Conservation (phyloP, 2,888 invertebrate species). For the Tricholauxania praeusta region DNA sequence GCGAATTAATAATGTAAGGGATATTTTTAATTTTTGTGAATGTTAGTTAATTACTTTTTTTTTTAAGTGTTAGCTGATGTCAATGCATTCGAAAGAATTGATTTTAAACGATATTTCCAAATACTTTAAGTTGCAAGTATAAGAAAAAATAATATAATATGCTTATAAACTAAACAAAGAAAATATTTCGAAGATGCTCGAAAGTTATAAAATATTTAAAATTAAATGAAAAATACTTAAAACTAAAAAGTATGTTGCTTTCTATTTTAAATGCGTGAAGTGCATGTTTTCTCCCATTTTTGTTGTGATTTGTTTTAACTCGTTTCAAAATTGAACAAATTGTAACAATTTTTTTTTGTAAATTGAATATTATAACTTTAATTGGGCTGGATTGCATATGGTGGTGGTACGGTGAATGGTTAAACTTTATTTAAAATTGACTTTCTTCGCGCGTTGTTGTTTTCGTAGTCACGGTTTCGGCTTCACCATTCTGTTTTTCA, state of each 20-base stretch:
- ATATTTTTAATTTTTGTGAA: too few species aligned
- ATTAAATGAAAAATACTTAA: slow-evolving; percentile 9
- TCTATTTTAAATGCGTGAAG: slow-evolving; percentile 16
- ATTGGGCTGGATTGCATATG: background rate
- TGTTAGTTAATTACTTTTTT: too few species aligned
- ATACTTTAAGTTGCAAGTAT: too few species aligned
- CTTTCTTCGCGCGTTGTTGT: slow-evolving; percentile 65
- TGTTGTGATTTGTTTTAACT: slow-evolving; percentile 1
- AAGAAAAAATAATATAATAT: too few species aligned
- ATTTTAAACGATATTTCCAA: too few species aligned
- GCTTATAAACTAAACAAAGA: slow-evolving; percentile 17
- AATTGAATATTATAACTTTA: background rate
- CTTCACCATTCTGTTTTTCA: slow-evolving; percentile 65
- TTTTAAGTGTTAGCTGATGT: too few species aligned
- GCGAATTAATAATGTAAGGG: too few species aligned
- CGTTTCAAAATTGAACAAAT: background rate
- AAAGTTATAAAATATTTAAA: slow-evolving; percentile 18
- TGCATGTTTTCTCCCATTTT: slow-evolving; percentile 6
- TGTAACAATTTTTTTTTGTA: background rate
- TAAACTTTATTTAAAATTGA: slow-evolving; percentile 58
- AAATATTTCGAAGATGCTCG: slow-evolving; percentile 10
- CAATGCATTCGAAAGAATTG: too few species aligned
- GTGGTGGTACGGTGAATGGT: background rate
- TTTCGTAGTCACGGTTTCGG: slow-evolving; percentile 60
- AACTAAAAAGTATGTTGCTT: slow-evolving; percentile 11